Percentiles rank a stretch among this genome's conserved stretches.
Conservation (phyloP, 2,888 invertebrate genomes). For the Cerastis rubricosa region DNA sequence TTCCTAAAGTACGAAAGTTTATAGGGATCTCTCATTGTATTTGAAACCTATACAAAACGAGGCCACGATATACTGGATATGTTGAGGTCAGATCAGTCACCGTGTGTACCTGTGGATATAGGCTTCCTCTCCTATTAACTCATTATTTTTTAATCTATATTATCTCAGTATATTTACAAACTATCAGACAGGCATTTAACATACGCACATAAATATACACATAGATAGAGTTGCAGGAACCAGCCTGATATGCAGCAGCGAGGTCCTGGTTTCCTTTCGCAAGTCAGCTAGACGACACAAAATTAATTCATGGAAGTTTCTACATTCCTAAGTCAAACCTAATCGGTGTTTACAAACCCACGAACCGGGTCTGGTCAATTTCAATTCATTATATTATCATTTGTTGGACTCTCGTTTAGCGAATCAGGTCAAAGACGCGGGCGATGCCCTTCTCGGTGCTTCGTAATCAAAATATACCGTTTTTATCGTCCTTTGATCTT, state of each 20-base stretch:
- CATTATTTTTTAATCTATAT: neutral
- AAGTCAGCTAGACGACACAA: neutral
- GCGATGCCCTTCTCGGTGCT: constrained; percentile 36
- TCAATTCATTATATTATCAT: constrained; percentile 24
- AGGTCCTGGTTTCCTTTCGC: neutral
- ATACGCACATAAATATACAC: neutral
- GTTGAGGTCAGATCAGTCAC: no score
- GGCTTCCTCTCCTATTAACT: neutral
- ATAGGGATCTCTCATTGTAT: no score
- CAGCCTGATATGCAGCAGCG: neutral
- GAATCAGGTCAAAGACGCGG: constrained; percentile 36
- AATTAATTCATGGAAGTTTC: neutral
- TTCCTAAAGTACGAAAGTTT: no score
- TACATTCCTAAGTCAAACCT: neutral
- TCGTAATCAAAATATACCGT: constrained; percentile 11
- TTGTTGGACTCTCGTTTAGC: constrained; percentile 19
- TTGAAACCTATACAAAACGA: no score
- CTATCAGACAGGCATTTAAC: neutral
- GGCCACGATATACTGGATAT: no score
- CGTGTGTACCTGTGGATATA: neutral
- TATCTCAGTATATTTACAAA: neutral
- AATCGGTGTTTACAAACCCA: neutral
- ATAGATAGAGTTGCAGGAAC: neutral
- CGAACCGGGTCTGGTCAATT: constrained; percentile 12
- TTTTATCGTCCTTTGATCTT: neutral